A percentile compares a stretch with the other conserved stretches of the same genome.
These are phyloP conservation scores for Eulemur albifrons DNA, from an alignment of 2,797 vertebrate genomes.

Conservation along the genomic window DNA sequence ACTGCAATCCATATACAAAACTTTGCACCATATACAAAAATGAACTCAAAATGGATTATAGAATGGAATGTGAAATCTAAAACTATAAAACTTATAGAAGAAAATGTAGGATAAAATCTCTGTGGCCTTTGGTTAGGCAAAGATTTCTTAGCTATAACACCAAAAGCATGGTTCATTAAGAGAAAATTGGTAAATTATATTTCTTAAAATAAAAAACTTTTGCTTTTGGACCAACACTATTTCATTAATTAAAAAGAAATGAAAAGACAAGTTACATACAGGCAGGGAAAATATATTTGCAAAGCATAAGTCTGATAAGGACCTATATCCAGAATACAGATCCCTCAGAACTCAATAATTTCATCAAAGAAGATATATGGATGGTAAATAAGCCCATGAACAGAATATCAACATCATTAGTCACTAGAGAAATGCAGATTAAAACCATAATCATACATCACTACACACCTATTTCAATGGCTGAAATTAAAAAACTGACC, in stretches of 20 bases:
- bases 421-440: neutral
- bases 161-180: neutral
- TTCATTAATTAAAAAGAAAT: neutral
- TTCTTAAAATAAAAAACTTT: neutral
- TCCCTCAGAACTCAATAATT: neutral
- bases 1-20: neutral
- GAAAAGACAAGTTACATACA: neutral
- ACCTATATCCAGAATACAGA: neutral
- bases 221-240: neutral
- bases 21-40: neutral
- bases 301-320: neutral
- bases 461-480: neutral
- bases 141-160: neutral
- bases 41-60: neutral
- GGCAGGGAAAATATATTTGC: neutral
- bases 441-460: neutral
- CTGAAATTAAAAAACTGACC: neutral
- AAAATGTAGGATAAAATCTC: neutral
- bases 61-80: neutral
- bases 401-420: neutral
- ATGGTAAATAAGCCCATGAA: neutral
- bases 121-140: neutral
- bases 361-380: neutral
- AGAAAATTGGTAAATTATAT: neutral
- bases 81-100: neutral